Conservation (phyloP, 2,888 invertebrate species). For the Pammene aurita region DNA sequence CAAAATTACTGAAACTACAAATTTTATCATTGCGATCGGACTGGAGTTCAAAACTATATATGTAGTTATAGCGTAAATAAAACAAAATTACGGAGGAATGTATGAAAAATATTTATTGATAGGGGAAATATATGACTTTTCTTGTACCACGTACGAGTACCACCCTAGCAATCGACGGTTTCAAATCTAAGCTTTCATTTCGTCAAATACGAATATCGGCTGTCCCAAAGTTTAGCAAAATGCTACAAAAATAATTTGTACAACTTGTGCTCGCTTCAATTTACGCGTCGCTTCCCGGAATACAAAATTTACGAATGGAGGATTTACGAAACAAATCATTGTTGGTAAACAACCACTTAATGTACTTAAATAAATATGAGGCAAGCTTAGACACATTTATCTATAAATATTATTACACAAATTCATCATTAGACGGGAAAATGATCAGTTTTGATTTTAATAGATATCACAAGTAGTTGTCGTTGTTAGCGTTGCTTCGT, state of each 20-base stretch:
- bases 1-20: too few species aligned
- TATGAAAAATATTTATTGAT: not conserved
- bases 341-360: slow-evolving; percentile 17
- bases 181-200: not conserved
- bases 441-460: too few species aligned
- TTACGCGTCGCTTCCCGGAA: slow-evolving; percentile 22
- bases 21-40: too few species aligned
- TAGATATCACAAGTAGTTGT: too few species aligned
- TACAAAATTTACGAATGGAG: slow-evolving; percentile 16
- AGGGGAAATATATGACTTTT: not conserved
- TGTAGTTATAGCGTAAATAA: too few species aligned
- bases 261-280: slow-evolving; percentile 13
- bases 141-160: not conserved
- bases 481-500: too few species aligned
- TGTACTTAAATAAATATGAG: not conserved
- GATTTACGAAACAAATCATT: slow-evolving; percentile 1
- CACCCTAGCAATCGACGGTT: not conserved
- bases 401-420: not conserved
- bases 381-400: not conserved
- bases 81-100: too few species aligned
- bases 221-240: slow-evolving; percentile 11
- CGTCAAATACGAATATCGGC: slow-evolving; percentile 18
- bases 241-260: slow-evolving; percentile 14
- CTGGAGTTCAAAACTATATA: too few species aligned
- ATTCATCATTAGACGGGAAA: too few species aligned